A percentile compares a stretch with the other conserved stretches of the same genome.
phyloP scores from a whole-genome alignment of 2,113 vertebrate species.

The Dasyprocta punctata region DNA sequence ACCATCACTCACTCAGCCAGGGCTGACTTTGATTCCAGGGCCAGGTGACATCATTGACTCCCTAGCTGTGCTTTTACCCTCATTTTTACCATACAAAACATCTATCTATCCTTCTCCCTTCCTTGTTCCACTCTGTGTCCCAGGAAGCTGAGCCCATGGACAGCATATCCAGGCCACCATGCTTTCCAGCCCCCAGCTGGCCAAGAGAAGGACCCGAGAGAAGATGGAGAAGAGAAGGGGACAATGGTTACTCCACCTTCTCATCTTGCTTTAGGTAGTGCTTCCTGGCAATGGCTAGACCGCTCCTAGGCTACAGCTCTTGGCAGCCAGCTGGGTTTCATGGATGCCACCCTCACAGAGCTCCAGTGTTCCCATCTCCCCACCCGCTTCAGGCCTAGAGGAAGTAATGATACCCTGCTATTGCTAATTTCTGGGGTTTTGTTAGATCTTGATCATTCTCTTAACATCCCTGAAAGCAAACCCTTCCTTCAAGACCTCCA shows the following conservation, averaged over 20 bases:
- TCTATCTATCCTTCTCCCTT: neutral
- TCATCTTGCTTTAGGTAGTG: neutral
- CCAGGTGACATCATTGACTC: too few relatives aligned
- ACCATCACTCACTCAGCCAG: neutral
- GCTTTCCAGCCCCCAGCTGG: neutral
- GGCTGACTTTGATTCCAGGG: neutral
- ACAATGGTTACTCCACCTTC: neutral
- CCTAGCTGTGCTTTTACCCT: too few relatives aligned
- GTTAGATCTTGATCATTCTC: neutral
- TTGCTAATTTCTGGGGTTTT: neutral
- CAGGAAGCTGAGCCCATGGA: neutral
- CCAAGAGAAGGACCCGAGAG: neutral
- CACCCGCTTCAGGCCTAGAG: too few relatives aligned
- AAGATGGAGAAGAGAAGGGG: neutral
- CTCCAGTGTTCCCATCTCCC: neutral
- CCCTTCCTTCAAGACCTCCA: neutral
- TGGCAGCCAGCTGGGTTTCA: fast-evolving
- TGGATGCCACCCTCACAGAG: neutral
- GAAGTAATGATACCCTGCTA: too few relatives aligned
- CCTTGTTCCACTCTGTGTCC: neutral
- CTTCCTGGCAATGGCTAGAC: neutral
- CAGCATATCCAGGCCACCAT: too few relatives aligned
- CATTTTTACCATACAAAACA: neutral
- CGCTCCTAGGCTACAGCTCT: neutral
- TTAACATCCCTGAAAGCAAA: neutral